Conservation (phyloP, 1,140 invertebrate genomes). For the Tetraneura akinire region DNA sequence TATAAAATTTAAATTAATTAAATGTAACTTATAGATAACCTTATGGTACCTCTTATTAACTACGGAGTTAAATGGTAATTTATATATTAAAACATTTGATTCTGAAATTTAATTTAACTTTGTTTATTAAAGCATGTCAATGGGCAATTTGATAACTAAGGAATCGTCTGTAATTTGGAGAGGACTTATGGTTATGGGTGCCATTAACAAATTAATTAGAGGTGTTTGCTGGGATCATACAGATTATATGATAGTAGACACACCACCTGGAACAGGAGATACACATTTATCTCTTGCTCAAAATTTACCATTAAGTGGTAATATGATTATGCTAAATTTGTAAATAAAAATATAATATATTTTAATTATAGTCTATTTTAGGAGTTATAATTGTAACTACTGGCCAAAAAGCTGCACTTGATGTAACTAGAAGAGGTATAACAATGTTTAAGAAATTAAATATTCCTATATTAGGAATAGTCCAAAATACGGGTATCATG, state of each 20-base stretch:
- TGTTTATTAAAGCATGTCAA: slow-evolving; percentile 74
- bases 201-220: slow-evolving; percentile 78
- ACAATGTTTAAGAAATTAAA: slow-evolving; percentile 79
- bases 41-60: slow-evolving; percentile 84
- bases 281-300: slow-evolving; percentile 85
- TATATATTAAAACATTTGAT: background rate
- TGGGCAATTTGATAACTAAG: slow-evolving; percentile 83
- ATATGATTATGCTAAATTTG: background rate
- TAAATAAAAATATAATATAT: slow-evolving; percentile 6
- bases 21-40: slow-evolving; percentile 63
- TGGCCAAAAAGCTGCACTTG: slow-evolving; percentile 78
- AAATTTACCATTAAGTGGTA: slow-evolving; percentile 79
- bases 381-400: slow-evolving; percentile 82
- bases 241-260: slow-evolving; percentile 83
- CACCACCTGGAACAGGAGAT: slow-evolving; percentile 90
- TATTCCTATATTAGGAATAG: slow-evolving; percentile 77
- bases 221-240: slow-evolving; percentile 80
- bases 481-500: slow-evolving; percentile 82
- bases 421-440: slow-evolving; percentile 77
- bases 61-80: slow-evolving; percentile 88
- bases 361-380: slow-evolving; percentile 53
- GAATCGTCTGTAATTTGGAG: slow-evolving; percentile 83
- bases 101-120: background rate
- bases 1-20: background rate
- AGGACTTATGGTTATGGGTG: slow-evolving; percentile 93